phyloP scores from a whole-genome alignment of 2,113 vertebrate species.

The Dicaeum eximium region DNA sequence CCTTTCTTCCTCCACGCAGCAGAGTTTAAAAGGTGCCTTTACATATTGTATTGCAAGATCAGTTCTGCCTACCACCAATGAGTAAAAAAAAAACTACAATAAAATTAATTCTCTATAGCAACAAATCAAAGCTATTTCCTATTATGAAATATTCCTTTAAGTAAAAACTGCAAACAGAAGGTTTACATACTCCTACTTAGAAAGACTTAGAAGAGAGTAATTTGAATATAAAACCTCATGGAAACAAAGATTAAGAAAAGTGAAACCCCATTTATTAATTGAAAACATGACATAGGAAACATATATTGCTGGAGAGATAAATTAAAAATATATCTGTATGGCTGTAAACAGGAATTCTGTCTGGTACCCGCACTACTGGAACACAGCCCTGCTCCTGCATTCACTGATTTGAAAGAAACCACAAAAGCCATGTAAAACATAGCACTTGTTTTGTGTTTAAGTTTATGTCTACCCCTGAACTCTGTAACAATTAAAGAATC shows the following conservation, averaged over 20 bases:
- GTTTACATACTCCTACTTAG: neutral
- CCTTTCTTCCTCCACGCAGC: neutral
- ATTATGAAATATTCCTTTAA: neutral
- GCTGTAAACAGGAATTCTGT: neutral
- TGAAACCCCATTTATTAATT: neutral
- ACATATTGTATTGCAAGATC: neutral
- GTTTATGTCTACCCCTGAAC: neutral
- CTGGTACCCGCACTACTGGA: neutral
- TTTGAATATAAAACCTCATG: neutral
- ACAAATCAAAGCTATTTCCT: neutral
- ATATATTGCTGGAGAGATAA: neutral
- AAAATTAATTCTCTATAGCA: neutral
- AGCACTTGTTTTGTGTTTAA: neutral
- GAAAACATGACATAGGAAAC: neutral
- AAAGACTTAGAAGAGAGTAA: neutral
- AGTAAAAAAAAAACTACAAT: neutral
- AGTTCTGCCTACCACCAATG: neutral
- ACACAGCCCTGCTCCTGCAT: neutral
- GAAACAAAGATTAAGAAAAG: neutral
- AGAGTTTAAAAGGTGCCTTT: neutral
- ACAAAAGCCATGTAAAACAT: neutral
- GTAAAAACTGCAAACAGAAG: neutral
- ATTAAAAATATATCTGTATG: neutral
- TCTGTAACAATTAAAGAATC: slow-evolving; percentile 35
- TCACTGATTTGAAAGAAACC: neutral